Conservation (phyloP, 2,888 invertebrate genomes). For the Carpatolechia fugitivella region DNA sequence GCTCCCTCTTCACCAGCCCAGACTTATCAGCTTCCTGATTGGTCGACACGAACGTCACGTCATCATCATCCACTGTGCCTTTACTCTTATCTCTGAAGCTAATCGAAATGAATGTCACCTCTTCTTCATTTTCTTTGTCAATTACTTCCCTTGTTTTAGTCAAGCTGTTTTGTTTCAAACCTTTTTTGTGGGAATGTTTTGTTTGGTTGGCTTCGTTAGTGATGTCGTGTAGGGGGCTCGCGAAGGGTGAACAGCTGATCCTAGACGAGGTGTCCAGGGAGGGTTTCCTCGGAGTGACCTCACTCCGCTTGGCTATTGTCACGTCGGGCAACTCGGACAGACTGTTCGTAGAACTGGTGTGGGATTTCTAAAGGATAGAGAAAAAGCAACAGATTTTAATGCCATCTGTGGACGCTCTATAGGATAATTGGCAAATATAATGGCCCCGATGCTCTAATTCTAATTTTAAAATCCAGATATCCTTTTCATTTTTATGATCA, state of each 20-base stretch:
- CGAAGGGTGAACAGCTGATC: constrained; percentile 58
- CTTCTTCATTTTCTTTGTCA: constrained; percentile 10
- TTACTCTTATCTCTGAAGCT: constrained; percentile 10
- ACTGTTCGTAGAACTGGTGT: constrained; percentile 32
- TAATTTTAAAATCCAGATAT: no score
- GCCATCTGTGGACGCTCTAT: no score
- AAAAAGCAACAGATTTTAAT: not conserved
- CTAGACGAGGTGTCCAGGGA: constrained; percentile 33
- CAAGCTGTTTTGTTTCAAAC: not conserved
- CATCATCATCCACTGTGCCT: constrained; percentile 45
- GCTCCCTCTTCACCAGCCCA: constrained; percentile 9
- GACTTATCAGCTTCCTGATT: not conserved
- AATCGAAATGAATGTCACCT: constrained; percentile 11
- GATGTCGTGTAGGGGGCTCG: constrained; percentile 51
- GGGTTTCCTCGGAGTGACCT: constrained; percentile 29
- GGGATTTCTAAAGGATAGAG: constrained; percentile 27
- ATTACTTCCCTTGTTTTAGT: not conserved
- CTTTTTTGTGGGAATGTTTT: not conserved
- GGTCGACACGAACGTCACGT: constrained; percentile 51
- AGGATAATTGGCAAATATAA: no score
- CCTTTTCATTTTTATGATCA: no score
- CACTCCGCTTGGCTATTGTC: constrained; percentile 18
- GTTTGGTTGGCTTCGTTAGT: constrained; percentile 34
- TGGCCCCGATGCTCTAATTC: no score
- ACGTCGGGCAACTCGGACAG: constrained; percentile 34